Conservation (phyloP, 2,888 invertebrate species). For the Notocelia uddmanniana region DNA sequence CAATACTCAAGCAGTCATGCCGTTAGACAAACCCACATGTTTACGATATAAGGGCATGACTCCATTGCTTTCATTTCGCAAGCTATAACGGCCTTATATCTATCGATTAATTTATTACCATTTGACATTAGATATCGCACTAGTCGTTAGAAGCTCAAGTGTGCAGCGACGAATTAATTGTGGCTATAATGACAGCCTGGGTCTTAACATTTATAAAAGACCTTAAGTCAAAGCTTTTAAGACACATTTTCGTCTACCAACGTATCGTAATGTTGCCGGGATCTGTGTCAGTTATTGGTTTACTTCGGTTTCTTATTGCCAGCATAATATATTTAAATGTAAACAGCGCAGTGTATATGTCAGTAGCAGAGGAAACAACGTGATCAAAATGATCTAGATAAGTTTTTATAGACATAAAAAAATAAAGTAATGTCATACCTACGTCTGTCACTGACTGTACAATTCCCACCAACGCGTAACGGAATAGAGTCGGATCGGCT, state of each 20-base stretch:
- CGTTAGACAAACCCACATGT: not conserved
- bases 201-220: not conserved
- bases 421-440: no score
- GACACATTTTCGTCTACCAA: not conserved
- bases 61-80: slow-evolving; percentile 26
- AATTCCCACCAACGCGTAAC: no score
- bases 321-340: slow-evolving; percentile 41
- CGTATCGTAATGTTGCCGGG: not conserved
- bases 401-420: no score
- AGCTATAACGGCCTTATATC: slow-evolving; percentile 16
- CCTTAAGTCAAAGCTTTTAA: not conserved
- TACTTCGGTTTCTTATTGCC: slow-evolving; percentile 58
- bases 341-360: not conserved
- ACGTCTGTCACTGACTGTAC: no score
- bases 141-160: slow-evolving; percentile 47
- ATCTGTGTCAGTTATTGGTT: slow-evolving; percentile 48
- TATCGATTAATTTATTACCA: slow-evolving; percentile 30
- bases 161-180: slow-evolving; percentile 76
- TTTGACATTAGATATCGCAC: slow-evolving; percentile 10
- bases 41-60: not conserved
- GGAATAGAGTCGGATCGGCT: no score
- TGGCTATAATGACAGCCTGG: slow-evolving; percentile 68
- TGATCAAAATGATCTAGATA: no score
- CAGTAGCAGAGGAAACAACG: no score
- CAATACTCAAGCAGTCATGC: not conserved